These are phyloP conservation scores for Agrotis exclamationis DNA, from an alignment of 2,888 invertebrate species.

Conservation along the genomic window DNA sequence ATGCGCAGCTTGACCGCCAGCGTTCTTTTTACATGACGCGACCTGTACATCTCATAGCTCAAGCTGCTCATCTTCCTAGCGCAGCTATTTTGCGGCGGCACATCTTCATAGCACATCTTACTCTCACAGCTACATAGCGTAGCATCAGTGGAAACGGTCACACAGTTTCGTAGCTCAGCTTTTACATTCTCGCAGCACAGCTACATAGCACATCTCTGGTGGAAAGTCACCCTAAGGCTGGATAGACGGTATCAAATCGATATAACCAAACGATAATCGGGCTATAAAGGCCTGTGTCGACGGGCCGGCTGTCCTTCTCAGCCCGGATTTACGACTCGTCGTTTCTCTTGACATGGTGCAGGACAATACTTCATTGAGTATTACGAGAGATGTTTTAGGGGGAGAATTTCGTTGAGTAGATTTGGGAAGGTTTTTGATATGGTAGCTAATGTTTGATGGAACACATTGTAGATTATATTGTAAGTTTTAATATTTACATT, in stretches of 20 bases:
- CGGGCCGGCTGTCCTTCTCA: slow-evolving; percentile 17
- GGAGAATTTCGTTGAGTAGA: background rate
- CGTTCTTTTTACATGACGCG: no score
- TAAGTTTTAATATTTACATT: background rate
- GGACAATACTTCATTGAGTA: slow-evolving; percentile 29
- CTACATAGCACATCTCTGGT: no score
- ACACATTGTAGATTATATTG: background rate
- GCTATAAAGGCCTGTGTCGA: slow-evolving; percentile 72
- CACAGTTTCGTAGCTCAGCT: no score
- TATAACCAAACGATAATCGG: slow-evolving; percentile 71
- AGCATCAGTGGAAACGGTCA: no score
- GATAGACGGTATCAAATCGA: slow-evolving; percentile 50
- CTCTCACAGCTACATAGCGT: no score
- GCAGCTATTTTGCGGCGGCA: no score
- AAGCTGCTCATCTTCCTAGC: no score
- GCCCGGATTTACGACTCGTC: slow-evolving; percentile 63
- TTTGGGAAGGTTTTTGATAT: slow-evolving; percentile 1
- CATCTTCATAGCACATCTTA: no score
- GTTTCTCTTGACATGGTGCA: slow-evolving; percentile 74
- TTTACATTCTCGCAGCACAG: no score
- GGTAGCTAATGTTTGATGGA: background rate
- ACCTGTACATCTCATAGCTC: no score
- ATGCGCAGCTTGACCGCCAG: no score
- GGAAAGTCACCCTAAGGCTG: no score
- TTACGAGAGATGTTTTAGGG: slow-evolving; percentile 2